Evolutionary conservation across 2,797 vertebrate genomes (phyloP), one percentile per base, ranked within the genome.

Genomic region (Falco novaeseelandiae): DNA sequence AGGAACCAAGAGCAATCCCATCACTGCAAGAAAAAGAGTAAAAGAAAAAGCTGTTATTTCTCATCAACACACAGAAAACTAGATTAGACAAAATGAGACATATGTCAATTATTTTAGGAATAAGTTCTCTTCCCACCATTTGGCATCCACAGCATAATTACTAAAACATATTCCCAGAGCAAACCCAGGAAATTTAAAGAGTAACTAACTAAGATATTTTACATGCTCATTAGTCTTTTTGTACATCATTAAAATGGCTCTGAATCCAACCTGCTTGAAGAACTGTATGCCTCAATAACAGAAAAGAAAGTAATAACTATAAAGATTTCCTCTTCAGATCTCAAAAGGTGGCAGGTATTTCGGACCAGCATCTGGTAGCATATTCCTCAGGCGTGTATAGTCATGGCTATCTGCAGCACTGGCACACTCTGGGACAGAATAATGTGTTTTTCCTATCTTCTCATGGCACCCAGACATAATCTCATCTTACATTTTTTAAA

Each of bases 171-270:
- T 70, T 87, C 70, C 63, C 66, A 89, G 55, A 67, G 11, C 38
- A 92, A 94, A 83, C 6, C 17, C 42, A 69, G 65, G 65, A 93
- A 94, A 57, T 87, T 76, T 91, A 95, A 93, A 95, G 71, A 95
- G 32, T 87, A 96, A 95, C 51, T 87, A 96, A 95, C 51, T 51
- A 89, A 94, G 48, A 89, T 77, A 82, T 87, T 95, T 96, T 70
- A 66, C 36, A 61, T 90, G 89, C 30, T 95, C 97, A 97, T 97
- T 97, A 92, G 34, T 46, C 57, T 96, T 96, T 86, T 73, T 36
- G 40, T 71, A 72, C 67, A 84, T 61, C 36, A 57, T 89, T 44
- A 73, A 91, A 96, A 96, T 61, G 36, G 6, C 29, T 92, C 46
- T 87, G 83, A 91, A 83, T 61, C 40, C 89, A 92, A 94, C 90